Conservation (phyloP, 2,888 invertebrate species). For the Branchinecta sandiegonensis region DNA sequence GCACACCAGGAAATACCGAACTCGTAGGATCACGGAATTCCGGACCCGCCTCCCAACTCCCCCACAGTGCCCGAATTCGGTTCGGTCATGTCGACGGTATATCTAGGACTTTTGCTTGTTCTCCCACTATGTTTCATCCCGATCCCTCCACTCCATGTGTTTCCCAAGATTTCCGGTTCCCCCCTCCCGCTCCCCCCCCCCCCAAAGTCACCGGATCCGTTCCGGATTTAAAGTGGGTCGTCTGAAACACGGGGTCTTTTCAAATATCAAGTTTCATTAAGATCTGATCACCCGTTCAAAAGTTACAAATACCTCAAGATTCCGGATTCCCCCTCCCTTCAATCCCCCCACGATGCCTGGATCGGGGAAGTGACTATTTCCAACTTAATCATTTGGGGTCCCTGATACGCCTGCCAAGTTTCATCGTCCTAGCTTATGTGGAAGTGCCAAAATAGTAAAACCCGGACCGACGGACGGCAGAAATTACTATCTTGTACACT, state of each 20-base stretch:
- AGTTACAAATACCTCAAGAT: not conserved
- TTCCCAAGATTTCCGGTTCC: not conserved
- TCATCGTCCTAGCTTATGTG: not conserved
- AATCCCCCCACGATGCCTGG: not conserved
- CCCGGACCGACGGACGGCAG: too few relatives aligned
- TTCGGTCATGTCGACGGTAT: too few relatives aligned
- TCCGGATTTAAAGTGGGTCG: not conserved
- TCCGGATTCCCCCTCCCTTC: not conserved
- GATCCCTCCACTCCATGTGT: not conserved
- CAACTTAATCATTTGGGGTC: not conserved
- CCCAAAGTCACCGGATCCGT: not conserved
- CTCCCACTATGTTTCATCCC: not conserved
- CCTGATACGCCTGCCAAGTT: conserved; percentile 10
- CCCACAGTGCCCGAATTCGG: too few relatives aligned
- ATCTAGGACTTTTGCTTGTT: not conserved
- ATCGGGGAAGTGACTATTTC: not conserved
- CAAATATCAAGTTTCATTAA: not conserved
- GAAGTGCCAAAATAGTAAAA: too few relatives aligned
- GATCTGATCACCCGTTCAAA: not conserved
- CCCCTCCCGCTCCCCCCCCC: not conserved
- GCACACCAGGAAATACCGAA: too few relatives aligned
- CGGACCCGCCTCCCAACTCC: too few relatives aligned
- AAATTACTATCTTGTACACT: too few relatives aligned
- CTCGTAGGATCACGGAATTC: too few relatives aligned
- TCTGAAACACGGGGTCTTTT: not conserved